A percentile compares a stretch with the other conserved stretches of the same genome.
These are phyloP conservation scores for Carduelis carduelis DNA, from an alignment of 2,797 vertebrate genomes.

Conservation along the genomic window DNA sequence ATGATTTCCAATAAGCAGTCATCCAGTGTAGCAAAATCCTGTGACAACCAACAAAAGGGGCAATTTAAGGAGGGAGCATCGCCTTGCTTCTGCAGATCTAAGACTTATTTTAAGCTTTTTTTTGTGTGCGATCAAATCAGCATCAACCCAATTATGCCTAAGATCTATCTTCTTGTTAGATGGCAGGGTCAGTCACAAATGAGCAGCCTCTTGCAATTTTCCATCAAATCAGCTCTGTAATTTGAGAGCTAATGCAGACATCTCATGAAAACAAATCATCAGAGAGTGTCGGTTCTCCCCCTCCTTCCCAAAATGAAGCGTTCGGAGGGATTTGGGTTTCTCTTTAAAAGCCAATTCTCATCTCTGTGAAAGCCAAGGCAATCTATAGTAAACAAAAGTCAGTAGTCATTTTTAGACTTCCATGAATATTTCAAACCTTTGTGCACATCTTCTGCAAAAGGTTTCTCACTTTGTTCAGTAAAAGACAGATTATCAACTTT, in stretches of 20 bases:
- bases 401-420: constrained; percentile 1
- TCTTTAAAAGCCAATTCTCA: constrained; percentile 35
- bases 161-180: constrained; percentile 64
- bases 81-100: constrained; percentile 34
- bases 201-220: constrained; percentile 69
- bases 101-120: constrained; percentile 48
- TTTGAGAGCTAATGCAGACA: constrained; percentile 67
- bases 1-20: constrained; percentile 5
- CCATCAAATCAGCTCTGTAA: constrained; percentile 62
- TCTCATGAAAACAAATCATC: constrained; percentile 62
- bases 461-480: background rate
- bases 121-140: constrained; percentile 47
- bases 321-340: constrained; percentile 17
- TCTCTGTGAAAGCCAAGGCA: constrained; percentile 13
- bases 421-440: constrained; percentile 37
- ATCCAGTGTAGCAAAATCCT: background rate
- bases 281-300: constrained; percentile 2
- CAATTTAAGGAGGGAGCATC: constrained; percentile 17
- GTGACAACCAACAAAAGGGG: constrained; percentile 13
- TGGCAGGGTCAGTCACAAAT: constrained; percentile 68
- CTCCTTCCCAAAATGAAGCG: background rate
- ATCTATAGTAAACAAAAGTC: constrained; percentile 36
- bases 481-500: constrained; percentile 1
- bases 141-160: constrained; percentile 70
- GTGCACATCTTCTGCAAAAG: background rate